These are phyloP conservation scores for Hypotaenidia okinawae DNA, from an alignment of 2,797 vertebrate species.

Conservation along the genomic window DNA sequence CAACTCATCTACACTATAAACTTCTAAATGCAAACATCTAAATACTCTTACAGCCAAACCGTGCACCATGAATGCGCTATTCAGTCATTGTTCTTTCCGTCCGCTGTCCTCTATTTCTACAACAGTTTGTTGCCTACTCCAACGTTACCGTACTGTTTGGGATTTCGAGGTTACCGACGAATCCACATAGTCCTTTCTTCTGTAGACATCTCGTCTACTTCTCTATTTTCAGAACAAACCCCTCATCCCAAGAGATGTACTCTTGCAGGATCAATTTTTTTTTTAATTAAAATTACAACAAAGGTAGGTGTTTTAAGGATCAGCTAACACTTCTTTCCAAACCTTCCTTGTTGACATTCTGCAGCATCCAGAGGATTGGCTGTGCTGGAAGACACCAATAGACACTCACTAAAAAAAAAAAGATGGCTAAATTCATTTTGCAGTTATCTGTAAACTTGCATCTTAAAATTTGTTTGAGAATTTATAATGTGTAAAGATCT, in stretches of 20 bases:
- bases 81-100: conserved; percentile 49
- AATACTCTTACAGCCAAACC: conserved; percentile 63
- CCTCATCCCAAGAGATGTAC: background rate
- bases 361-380: conserved; percentile 26
- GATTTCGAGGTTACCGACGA: conserved; percentile 47
- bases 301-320: conserved; percentile 25
- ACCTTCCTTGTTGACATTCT: conserved; percentile 24
- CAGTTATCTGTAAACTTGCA: background rate
- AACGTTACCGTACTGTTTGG: conserved; percentile 28
- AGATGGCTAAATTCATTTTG: conserved; percentile 31
- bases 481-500: conserved; percentile 2
- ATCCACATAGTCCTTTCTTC: conserved; percentile 35
- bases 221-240: conserved; percentile 48
- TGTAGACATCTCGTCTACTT: conserved; percentile 21
- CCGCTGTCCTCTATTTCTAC: conserved; percentile 42
- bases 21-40: conserved; percentile 60
- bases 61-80: conserved; percentile 13
- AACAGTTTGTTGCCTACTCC: conserved; percentile 19
- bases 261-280: conserved; percentile 23
- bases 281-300: conserved; percentile 31
- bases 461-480: conserved; percentile 6
- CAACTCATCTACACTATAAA: conserved; percentile 60
- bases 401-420: conserved; percentile 20
- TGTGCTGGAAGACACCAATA: background rate
- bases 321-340: conserved; percentile 34